A percentile compares a stretch with the other conserved stretches of the same genome.
Conservation (phyloP, 2,113 vertebrate species). For the Pteruthius melanotis region DNA sequence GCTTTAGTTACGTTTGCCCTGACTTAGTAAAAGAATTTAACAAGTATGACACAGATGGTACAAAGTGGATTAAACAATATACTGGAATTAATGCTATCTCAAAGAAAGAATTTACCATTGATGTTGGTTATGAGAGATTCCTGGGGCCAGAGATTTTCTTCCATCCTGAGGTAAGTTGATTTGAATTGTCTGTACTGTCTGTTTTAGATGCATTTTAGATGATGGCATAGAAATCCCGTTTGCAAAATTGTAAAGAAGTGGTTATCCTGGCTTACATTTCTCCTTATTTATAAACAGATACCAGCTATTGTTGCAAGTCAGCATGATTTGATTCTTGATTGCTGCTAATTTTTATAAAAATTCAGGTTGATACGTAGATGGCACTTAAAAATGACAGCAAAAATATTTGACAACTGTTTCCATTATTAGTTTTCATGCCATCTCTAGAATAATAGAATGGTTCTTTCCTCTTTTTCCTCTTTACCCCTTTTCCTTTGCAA, state of each 20-base stretch:
- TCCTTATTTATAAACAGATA: not conserved
- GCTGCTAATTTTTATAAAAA: not conserved
- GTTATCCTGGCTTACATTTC: not conserved
- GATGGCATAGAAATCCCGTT: not conserved
- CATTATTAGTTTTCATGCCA: not conserved
- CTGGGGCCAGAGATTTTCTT: slow-evolving; percentile 98
- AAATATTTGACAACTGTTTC: not conserved
- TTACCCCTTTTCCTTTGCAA: not conserved
- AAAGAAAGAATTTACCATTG: slow-evolving; percentile 98
- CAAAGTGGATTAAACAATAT: slow-evolving; percentile 99
- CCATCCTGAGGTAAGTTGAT: slow-evolving; percentile 87
- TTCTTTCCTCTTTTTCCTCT: not conserved
- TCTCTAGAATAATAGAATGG: not conserved
- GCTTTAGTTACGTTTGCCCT: slow-evolving; percentile 96
- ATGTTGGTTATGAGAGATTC: slow-evolving; percentile 97
- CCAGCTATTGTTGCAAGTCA: not conserved
- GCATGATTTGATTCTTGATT: not conserved
- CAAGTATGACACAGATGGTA: slow-evolving; percentile 95
- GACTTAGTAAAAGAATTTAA: slow-evolving; percentile 98
- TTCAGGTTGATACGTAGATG: not conserved
- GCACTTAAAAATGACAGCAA: not conserved
- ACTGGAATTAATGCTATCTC: slow-evolving; percentile 95
- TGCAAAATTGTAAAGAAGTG: not conserved
- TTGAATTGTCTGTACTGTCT: not conserved
- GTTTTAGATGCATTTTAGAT: not conserved